phyloP scores from a whole-genome alignment of 2,113 vertebrate genomes.

The Gulo gulo region DNA sequence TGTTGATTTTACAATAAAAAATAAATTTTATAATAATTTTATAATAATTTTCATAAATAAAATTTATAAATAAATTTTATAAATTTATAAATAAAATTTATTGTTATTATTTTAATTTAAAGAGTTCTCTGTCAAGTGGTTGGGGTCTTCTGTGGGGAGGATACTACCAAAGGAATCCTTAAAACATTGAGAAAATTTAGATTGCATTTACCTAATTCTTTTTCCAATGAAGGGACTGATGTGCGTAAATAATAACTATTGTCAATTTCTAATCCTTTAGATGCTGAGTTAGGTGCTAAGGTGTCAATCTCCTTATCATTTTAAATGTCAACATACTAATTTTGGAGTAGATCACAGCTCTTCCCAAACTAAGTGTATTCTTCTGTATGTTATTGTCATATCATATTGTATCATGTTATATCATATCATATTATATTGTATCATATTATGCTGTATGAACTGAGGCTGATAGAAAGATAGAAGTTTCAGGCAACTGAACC shows the following conservation, averaged over 20 bases:
- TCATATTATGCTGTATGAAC: conserved; percentile 28
- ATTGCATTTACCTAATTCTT: conserved; percentile 73
- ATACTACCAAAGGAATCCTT: conserved; percentile 79
- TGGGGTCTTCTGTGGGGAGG: conserved; percentile 79
- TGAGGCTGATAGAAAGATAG: conserved; percentile 72
- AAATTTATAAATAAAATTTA: neutral
- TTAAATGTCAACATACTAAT: conserved; percentile 87
- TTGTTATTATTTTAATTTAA: conserved; percentile 75
- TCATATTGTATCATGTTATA: too few species aligned
- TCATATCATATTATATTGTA: neutral
- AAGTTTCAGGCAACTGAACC: conserved; percentile 69
- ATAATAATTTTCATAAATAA: too few species aligned
- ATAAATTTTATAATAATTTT: too few species aligned
- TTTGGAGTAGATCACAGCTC: conserved; percentile 88
- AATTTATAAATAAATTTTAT: too few species aligned
- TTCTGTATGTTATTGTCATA: conserved; percentile 40
- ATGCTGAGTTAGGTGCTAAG: conserved; percentile 75
- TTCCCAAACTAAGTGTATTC: conserved; percentile 90
- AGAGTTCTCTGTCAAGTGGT: conserved; percentile 79
- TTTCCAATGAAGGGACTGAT: conserved; percentile 74
- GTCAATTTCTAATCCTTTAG: conserved; percentile 79
- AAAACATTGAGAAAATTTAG: conserved; percentile 84
- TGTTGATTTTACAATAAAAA: neutral
- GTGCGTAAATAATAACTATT: conserved; percentile 82
- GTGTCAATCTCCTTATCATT: conserved; percentile 85